Conservation (phyloP, 2,113 vertebrate genomes). For the Typhlomys cinereus region DNA sequence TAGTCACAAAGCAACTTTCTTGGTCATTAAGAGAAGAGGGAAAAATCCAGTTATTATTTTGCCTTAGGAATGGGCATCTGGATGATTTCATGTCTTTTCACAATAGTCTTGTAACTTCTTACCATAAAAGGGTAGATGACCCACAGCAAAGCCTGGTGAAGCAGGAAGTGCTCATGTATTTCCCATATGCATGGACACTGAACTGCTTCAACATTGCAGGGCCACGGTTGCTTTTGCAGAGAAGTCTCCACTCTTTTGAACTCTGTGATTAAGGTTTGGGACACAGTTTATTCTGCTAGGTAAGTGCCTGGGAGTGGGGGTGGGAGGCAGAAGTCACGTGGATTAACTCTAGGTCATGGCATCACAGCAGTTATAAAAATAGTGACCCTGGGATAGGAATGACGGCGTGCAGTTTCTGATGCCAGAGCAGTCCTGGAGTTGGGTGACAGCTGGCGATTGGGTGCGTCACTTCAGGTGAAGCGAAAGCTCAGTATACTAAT, state of each 20-base stretch:
- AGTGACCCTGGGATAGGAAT: background rate
- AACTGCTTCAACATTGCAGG: accelerated
- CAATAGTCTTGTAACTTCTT: background rate
- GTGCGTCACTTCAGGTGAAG: background rate
- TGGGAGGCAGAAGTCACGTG: background rate
- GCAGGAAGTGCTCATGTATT: background rate
- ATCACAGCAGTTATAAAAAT: background rate
- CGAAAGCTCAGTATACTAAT: background rate
- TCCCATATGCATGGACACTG: accelerated
- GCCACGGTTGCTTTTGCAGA: background rate
- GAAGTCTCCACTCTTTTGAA: background rate
- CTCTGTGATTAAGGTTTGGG: background rate
- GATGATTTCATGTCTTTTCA: background rate
- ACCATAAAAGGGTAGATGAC: background rate
- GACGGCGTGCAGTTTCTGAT: background rate
- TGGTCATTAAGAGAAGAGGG: background rate
- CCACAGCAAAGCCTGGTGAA: background rate
- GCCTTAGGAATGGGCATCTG: background rate
- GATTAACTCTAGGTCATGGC: background rate
- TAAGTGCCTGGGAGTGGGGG: background rate
- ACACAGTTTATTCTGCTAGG: background rate
- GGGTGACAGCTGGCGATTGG: background rate
- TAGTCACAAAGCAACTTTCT: slow-evolving; percentile 2
- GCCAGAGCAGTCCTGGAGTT: background rate
- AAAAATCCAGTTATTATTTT: background rate